phyloP scores from a whole-genome alignment of 1,140 invertebrate genomes.

The Hestina assimilis region DNA sequence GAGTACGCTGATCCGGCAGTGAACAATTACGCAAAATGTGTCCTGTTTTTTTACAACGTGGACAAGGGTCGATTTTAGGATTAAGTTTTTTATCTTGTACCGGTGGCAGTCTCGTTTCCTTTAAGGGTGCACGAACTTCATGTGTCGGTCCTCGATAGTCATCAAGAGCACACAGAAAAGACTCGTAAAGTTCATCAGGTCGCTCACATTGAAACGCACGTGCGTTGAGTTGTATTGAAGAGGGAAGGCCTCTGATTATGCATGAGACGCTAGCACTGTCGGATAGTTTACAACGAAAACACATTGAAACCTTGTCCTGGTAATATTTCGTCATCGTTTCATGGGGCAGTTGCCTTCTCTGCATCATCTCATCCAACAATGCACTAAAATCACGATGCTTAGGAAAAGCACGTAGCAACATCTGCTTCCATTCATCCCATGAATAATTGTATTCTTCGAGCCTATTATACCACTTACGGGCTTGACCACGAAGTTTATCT shows the following conservation, averaged over 20 bases:
- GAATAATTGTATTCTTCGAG: constrained; percentile 13
- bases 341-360: constrained; percentile 28
- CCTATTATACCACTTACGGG: constrained; percentile 35
- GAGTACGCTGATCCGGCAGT: constrained; percentile 22
- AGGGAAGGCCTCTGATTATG: constrained; percentile 39
- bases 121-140: neutral
- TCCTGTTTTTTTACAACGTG: constrained; percentile 34
- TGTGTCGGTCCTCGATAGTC: too few relatives aligned
- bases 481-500: constrained; percentile 33
- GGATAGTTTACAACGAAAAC: constrained; percentile 45
- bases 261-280: constrained; percentile 32
- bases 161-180: constrained; percentile 34
- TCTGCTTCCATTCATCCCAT: constrained; percentile 17
- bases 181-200: constrained; percentile 41
- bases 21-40: constrained; percentile 27
- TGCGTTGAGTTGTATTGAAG: constrained; percentile 40
- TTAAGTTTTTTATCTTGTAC: too few relatives aligned
- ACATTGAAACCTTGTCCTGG: constrained; percentile 49
- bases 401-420: constrained; percentile 19
- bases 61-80: constrained; percentile 27
- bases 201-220: constrained; percentile 38
- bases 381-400: constrained; percentile 18
- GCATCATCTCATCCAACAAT: constrained; percentile 37
- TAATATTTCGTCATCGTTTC: constrained; percentile 50
- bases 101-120: too few relatives aligned